phyloP scores from a whole-genome alignment of 2,888 invertebrate genomes.

The Drosophila incognita region DNA sequence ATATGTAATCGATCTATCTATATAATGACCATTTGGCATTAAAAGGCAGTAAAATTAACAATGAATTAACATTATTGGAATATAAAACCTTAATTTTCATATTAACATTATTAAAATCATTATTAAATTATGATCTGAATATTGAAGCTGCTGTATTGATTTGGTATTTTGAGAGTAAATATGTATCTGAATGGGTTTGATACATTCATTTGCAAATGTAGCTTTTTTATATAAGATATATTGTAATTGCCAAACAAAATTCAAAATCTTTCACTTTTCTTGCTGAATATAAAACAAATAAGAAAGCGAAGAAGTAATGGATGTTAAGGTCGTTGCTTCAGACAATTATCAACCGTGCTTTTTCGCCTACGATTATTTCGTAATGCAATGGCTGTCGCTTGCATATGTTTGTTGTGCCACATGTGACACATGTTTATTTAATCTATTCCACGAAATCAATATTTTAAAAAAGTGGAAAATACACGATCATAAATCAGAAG shows the following conservation, averaged over 20 bases:
- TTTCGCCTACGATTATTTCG: neutral
- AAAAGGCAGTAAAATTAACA: neutral
- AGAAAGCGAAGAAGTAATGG: neutral
- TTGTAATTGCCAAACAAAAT: neutral
- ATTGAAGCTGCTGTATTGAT: neutral
- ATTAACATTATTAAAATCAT: neutral
- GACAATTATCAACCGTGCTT: neutral
- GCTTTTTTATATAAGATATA: neutral
- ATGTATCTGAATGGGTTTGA: too few species aligned
- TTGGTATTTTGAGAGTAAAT: neutral
- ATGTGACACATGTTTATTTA: neutral
- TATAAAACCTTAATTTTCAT: neutral
- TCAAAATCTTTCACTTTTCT: too few species aligned
- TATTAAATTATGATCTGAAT: neutral
- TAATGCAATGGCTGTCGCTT: constrained; percentile 23
- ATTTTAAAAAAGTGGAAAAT: neutral
- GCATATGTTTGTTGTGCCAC: neutral
- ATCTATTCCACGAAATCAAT: neutral
- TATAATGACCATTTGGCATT: neutral
- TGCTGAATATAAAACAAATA: neutral
- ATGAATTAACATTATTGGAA: neutral
- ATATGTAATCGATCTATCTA: neutral
- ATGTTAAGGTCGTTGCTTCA: neutral
- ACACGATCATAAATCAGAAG: neutral
- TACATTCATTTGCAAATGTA: neutral